These are phyloP conservation scores for Lemur catta DNA, from an alignment of 2,797 vertebrate species.

Conservation along the genomic window DNA sequence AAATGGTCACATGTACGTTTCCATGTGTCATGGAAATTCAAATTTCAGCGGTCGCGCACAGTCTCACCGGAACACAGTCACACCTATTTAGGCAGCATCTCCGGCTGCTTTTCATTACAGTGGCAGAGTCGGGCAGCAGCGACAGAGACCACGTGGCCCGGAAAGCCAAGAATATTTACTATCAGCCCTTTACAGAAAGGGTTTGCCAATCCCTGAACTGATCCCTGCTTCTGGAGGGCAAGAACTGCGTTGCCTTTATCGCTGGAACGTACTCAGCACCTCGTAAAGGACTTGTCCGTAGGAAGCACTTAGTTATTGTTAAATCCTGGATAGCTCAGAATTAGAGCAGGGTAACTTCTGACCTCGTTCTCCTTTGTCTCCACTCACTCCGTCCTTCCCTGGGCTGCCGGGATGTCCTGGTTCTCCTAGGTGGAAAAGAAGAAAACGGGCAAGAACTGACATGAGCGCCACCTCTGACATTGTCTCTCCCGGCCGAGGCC, in stretches of 20 bases:
- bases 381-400: constrained; percentile 87
- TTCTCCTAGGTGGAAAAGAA: constrained; percentile 83
- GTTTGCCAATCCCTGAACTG: background rate
- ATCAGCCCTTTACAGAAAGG: background rate
- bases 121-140: accelerated
- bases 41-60: background rate
- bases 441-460: background rate
- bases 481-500: background rate
- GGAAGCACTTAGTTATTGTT: background rate
- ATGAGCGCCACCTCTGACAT: background rate
- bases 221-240: background rate
- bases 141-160: accelerated
- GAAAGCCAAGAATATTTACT: background rate
- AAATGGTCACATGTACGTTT: background rate
- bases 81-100: accelerated
- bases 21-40: too few relatives aligned
- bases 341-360: constrained; percentile 53
- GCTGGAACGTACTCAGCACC: background rate
- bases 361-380: constrained; percentile 92
- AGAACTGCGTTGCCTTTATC: background rate
- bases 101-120: accelerated
- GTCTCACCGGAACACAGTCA: background rate
- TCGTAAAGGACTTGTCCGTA: background rate
- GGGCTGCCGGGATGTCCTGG: constrained; percentile 85
- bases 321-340: background rate